Evolutionary conservation across 2,888 invertebrate genomes (phyloP), one percentile per base, ranked within the genome.

Genomic region (Colletes collaris): DNA sequence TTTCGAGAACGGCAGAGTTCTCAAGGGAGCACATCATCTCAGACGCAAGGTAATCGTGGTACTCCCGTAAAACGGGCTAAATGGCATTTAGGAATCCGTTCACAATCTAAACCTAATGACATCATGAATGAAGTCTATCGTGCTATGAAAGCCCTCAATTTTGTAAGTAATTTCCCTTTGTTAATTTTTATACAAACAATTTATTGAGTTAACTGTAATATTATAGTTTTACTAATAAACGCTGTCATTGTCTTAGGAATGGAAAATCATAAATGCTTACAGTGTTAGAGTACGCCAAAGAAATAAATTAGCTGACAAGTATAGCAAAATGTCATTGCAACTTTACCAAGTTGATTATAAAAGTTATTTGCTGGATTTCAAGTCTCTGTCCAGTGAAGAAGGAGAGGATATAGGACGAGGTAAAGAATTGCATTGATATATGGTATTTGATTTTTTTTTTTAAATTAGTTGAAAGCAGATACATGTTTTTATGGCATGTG

Each of bases 71-170:
- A 99, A 93, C 95, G 98, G 81, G 99, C 99, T 7, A 99, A 99
- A 91, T 99, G 99, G 99, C 99, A 99, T 94, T 94, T 99, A 87
- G 99, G 99, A 72, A 99, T 99, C 89, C 95, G 99, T 71, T 99
- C 99, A 5, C 99, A 99, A 93, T 99, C 99, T 92, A 98, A 99
- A 92, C 99, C 99, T 0, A 98, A 98, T 92, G 99, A 99, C 93
- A 99, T 99, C 70, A 99, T 99, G 99, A 97, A 98, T 93, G 99
- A 99, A 94, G 99, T 99, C 0, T 99, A 98, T 93, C 95, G 99
- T 84, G 99, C 99, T 0, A 99, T 99, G 99, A 99, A 99, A 93
- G 97, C 98, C 1, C 95, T 99, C 8, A 97, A 98, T 93, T 99
- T 98, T 93, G 95, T 95, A 93, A 94, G 81, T 67, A 55, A 3